Conservation (phyloP, 2,888 invertebrate genomes). For the Tenthredo amoena region DNA sequence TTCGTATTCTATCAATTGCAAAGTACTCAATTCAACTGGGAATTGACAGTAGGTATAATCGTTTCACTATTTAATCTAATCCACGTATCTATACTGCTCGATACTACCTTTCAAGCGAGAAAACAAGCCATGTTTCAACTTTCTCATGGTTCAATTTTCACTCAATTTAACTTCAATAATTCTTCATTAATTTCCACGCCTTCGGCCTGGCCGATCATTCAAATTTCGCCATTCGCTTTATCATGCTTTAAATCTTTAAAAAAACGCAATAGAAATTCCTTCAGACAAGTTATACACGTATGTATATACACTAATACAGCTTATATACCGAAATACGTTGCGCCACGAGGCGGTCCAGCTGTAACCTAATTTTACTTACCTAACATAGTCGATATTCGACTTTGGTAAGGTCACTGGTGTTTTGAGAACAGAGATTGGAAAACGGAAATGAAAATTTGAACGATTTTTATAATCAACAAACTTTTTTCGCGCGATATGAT, state of each 20-base stretch:
- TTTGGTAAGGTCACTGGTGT: constrained; percentile 3
- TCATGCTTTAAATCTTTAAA: not conserved
- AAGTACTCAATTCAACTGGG: too few species aligned
- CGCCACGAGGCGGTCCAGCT: not conserved
- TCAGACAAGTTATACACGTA: not conserved
- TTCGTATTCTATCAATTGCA: not conserved
- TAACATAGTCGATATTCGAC: constrained; percentile 11
- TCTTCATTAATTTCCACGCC: not conserved
- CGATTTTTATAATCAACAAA: not conserved
- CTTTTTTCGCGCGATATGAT: not conserved
- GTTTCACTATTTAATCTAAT: not conserved
- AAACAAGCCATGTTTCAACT: not conserved
- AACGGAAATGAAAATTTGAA: not conserved
- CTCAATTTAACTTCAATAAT: not conserved
- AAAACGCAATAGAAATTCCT: not conserved
- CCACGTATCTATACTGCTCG: not conserved
- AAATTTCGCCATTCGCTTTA: too few species aligned
- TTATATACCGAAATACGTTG: not conserved
- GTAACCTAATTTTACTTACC: constrained; percentile 21
- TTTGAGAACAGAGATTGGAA: not conserved
- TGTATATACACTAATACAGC: not conserved
- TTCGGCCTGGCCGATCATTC: not conserved
- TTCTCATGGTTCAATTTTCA: not conserved
- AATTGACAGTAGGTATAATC: not conserved
- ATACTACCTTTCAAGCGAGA: not conserved